A percentile compares a stretch with the other conserved stretches of the same genome.
Evolutionary conservation across 2,797 vertebrate species (phyloP).

Genomic region (Periophthalmus magnuspinnatus): DNA sequence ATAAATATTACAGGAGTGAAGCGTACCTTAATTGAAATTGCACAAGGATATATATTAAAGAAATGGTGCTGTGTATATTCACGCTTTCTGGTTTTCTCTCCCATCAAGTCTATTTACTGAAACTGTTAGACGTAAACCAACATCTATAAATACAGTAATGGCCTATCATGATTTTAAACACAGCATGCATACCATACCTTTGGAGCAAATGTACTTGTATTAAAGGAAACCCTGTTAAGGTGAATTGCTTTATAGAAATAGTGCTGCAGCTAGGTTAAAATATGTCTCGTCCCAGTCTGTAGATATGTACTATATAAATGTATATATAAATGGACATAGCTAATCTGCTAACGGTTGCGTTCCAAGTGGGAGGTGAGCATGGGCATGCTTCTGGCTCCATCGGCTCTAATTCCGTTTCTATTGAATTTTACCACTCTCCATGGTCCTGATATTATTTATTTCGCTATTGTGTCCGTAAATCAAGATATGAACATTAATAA

Average conservation of each 20-base stretch:
- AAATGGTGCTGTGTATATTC: background rate
- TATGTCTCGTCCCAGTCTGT: too few relatives aligned
- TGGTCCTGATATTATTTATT: too few relatives aligned
- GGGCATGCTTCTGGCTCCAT: too few relatives aligned
- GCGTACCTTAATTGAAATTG: constrained; percentile 53
- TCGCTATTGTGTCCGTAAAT: too few relatives aligned
- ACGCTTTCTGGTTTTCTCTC: background rate
- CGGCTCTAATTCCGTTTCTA: too few relatives aligned
- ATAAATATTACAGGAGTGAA: constrained; percentile 71
- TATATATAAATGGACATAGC: too few relatives aligned
- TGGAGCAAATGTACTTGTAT: constrained; percentile 64
- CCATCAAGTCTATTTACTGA: constrained; percentile 8
- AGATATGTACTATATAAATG: too few relatives aligned
- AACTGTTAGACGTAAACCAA: constrained; percentile 29
- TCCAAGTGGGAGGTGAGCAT: too few relatives aligned
- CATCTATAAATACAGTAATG: constrained; percentile 62
- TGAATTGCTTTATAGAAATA: constrained; percentile 69
- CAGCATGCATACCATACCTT: constrained; percentile 33
- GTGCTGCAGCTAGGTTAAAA: constrained; percentile 29
- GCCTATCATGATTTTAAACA: constrained; percentile 60
- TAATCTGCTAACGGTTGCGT: too few relatives aligned
- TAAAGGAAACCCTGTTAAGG: constrained; percentile 58
- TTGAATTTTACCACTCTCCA: too few relatives aligned
- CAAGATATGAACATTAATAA: too few relatives aligned
- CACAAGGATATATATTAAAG: constrained; percentile 19